Base-by-base conservation (phyloP, 2,113 vertebrate species). In the Datnioides undecimradiatus region DNA sequence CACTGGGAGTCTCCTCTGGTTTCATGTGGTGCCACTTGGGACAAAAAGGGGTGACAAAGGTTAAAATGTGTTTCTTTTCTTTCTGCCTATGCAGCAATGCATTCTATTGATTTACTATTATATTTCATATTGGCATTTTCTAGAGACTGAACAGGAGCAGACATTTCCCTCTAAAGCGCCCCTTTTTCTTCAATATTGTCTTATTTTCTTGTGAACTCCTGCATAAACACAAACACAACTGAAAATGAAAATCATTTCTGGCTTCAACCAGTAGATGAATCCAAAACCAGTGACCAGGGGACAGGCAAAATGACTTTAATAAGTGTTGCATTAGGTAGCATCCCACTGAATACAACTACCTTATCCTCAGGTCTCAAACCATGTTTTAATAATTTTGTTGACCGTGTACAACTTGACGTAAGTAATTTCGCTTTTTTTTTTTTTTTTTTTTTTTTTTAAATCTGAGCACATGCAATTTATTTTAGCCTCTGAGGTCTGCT, bases 11-110 rank as follows among this genome's bases (percentile, higher is more conserved):
- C 63, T 14, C 2, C 4, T 76, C 54, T 64, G 52, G 45, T 73
- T 73, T 69, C 1, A 41, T 46, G 33, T 68, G 54, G 34, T 58
- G 34, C 72, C 77, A 72, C 45, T 38, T 25, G 72, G 65, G 72
- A 85, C 51, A 46, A 4, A 3, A 70, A 52, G 6, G 6, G 21
- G 3, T 31, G 43, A 46, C 25, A 87, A 73, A 70, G 51, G 68
- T 78, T 54, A 55, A 27, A 25, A 43, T 8, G 19, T 52, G 10
- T 34, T 40, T 16, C 1, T 43, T n/a, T 31, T 57, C 31, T 25
- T 64, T 78, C 14, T 55, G 27, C 21, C 41, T 64, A 8, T 23
- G 19, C 23, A 55, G 25, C 10, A 38, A 51, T 40, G 60, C 49
- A 45, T 57, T 19, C 4, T n/a, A 52, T 63, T 51, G 66, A 73